Percentiles rank a stretch among this genome's conserved stretches.
These are phyloP conservation scores for Zophobas atratus DNA, from an alignment of 1,140 invertebrate genomes.

Conservation along the genomic window DNA sequence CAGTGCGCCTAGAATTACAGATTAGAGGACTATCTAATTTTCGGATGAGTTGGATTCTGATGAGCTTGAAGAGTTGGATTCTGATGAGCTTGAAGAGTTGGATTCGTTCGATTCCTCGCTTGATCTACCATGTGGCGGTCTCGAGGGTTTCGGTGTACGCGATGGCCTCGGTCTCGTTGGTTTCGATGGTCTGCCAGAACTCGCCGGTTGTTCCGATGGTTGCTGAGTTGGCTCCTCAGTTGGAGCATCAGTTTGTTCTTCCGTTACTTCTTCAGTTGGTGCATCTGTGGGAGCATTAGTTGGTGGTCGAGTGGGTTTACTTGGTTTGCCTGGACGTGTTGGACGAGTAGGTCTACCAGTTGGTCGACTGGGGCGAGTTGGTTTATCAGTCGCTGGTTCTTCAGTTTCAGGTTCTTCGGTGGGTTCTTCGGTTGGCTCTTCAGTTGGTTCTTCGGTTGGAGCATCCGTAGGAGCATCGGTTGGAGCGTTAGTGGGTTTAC, in stretches of 20 bases:
- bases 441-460: background rate
- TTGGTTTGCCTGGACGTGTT: background rate
- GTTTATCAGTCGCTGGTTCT: background rate
- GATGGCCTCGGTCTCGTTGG: background rate
- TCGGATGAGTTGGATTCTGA: too few relatives aligned
- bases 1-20: too few relatives aligned
- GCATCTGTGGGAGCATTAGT: background rate
- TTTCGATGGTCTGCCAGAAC: background rate
- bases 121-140: too few relatives aligned
- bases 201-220: slow-evolving; percentile 14
- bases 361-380: slow-evolving; percentile 13
- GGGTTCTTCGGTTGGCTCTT: background rate
- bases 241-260: background rate
- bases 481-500: background rate
- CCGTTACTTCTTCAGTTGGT: background rate
- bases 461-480: background rate
- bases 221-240: background rate
- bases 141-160: too few relatives aligned
- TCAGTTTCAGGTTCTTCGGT: background rate
- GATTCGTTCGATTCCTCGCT: too few relatives aligned
- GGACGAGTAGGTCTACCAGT: slow-evolving; percentile 1
- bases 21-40: too few relatives aligned
- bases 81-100: too few relatives aligned
- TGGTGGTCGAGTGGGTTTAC: background rate
- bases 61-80: too few relatives aligned